These are phyloP conservation scores for Rhagonycha lutea DNA, from an alignment of 2,888 invertebrate species.

Conservation along the genomic window DNA sequence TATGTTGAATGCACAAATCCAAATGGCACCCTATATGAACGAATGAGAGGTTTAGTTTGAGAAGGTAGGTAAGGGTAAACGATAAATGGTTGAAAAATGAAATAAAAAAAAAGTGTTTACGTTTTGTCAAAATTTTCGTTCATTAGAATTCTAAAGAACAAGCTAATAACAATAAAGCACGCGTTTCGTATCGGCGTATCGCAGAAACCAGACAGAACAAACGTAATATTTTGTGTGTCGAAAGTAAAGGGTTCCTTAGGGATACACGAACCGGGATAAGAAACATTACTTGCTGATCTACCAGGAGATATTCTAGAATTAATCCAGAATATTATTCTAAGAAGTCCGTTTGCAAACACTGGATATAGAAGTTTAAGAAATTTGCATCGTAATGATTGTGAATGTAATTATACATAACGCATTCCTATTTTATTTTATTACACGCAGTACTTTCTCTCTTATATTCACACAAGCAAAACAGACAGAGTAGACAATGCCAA, in stretches of 20 bases:
- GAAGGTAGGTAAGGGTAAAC: not conserved
- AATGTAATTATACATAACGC: conserved; percentile 51
- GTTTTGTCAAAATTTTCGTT: conserved; percentile 19
- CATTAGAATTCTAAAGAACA: conserved; percentile 30
- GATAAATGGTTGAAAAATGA: not conserved
- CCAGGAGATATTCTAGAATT: conserved; percentile 53
- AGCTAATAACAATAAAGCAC: conserved; percentile 31
- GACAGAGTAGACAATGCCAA: conserved; percentile 22
- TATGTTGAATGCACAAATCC: conserved; percentile 8
- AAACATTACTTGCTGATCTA: conserved; percentile 52
- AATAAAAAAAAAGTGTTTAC: conserved; percentile 1
- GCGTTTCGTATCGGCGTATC: conserved; percentile 33
- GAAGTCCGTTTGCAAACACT: conserved; percentile 50
- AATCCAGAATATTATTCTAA: conserved; percentile 54
- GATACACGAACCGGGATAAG: conserved; percentile 46
- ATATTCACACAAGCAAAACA: conserved; percentile 8
- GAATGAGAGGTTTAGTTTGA: not conserved
- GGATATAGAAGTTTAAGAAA: conserved; percentile 54
- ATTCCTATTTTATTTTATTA: conserved; percentile 30
- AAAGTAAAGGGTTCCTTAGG: conserved; percentile 49
- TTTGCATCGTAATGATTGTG: conserved; percentile 54
- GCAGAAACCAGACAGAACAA: conserved; percentile 41
- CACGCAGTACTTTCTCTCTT: conserved; percentile 37
- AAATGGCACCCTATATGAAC: not conserved
- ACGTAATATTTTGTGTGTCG: conserved; percentile 50